These are phyloP conservation scores for Scelioninae gen. 1 DNA, from an alignment of 2,888 invertebrate species.

Conservation along the genomic window DNA sequence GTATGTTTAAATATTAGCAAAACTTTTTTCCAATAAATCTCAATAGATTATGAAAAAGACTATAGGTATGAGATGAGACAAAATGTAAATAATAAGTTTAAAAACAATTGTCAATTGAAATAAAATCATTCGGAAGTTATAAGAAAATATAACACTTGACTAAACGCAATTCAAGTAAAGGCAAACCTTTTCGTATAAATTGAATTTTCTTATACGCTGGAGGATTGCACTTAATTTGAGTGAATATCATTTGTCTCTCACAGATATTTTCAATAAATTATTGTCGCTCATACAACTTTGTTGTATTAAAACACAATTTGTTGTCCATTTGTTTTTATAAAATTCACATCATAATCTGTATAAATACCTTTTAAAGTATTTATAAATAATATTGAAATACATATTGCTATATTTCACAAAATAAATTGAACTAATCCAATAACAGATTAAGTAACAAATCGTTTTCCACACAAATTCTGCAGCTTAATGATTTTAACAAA, in stretches of 20 bases:
- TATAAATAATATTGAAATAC: no score
- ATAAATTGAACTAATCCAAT: no score
- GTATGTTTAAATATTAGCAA: no score
- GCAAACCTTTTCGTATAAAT: conserved; percentile 45
- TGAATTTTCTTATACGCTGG: conserved; percentile 47
- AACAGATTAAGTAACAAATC: no score
- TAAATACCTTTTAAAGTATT: not conserved
- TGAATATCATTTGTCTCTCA: conserved; percentile 37
- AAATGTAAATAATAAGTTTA: not conserved
- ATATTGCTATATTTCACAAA: no score
- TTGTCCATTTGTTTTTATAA: not conserved
- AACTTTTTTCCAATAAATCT: no score
- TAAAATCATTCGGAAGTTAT: conserved; percentile 11
- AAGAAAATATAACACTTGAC: conserved; percentile 23
- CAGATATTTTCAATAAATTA: conserved; percentile 41
- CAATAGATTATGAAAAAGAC: no score
- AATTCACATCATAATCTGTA: not conserved
- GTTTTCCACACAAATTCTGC: no score
- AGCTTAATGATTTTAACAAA: no score
- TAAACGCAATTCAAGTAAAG: conserved; percentile 43
- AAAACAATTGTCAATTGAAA: conserved; percentile 9
- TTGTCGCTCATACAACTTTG: not conserved
- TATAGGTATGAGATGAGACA: no score
- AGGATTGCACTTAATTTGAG: conserved; percentile 48
- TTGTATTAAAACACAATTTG: not conserved